phyloP scores from a whole-genome alignment of 2,888 invertebrate species.

The Drosophila lutescens region DNA sequence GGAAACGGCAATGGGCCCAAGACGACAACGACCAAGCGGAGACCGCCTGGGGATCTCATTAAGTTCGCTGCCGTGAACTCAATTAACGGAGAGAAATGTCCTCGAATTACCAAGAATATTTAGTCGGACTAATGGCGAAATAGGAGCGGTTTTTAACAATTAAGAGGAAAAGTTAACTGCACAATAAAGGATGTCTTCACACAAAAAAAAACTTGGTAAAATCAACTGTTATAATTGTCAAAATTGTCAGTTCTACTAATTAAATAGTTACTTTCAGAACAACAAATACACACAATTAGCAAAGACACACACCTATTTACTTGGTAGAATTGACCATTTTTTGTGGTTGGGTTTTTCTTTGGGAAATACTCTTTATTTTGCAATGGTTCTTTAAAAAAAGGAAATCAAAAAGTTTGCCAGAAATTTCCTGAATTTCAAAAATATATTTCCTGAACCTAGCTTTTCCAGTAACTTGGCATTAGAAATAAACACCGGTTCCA shows the following conservation, averaged over 20 bases:
- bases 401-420: too few relatives aligned
- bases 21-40: constrained; percentile 5
- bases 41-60: constrained; percentile 39
- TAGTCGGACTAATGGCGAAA: constrained; percentile 14
- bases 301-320: too few relatives aligned
- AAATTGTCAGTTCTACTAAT: too few relatives aligned
- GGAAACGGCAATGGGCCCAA: constrained; percentile 4
- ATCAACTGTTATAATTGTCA: too few relatives aligned
- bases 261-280: too few relatives aligned
- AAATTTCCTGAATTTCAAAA: background rate
- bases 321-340: too few relatives aligned
- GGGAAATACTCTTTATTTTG: too few relatives aligned
- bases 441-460: background rate
- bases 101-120: constrained; percentile 40
- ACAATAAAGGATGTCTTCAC: background rate
- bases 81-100: constrained; percentile 43
- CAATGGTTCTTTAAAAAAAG: too few relatives aligned
- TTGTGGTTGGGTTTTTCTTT: too few relatives aligned
- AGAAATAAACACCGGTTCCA: background rate
- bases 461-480: background rate
- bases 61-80: constrained; percentile 23
- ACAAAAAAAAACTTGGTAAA: too few relatives aligned
- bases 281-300: too few relatives aligned
- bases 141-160: constrained; percentile 13
- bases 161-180: constrained; percentile 14